Conservation (phyloP, 1,140 invertebrate species). For the Drosophila suzukii region DNA sequence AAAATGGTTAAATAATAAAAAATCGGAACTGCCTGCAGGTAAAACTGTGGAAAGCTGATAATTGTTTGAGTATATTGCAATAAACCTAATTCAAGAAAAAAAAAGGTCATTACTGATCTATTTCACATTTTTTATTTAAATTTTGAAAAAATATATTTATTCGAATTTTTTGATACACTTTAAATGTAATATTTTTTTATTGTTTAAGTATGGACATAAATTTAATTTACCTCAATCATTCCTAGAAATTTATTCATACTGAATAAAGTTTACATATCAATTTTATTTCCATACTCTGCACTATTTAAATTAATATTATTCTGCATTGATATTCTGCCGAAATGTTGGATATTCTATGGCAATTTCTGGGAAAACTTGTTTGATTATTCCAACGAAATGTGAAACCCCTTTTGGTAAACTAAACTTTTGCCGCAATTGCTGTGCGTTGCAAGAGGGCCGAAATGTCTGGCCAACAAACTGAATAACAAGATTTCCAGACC, state of each 20-base stretch:
- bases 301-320: too few relatives aligned
- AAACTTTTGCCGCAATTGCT: conserved; percentile 19
- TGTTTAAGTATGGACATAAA: too few relatives aligned
- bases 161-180: too few relatives aligned
- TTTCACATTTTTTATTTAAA: neutral
- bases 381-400: conserved; percentile 30
- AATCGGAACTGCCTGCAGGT: conserved; percentile 8
- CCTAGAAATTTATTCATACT: too few relatives aligned
- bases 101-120: neutral
- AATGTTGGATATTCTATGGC: neutral
- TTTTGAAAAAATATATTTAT: too few relatives aligned
- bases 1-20: neutral
- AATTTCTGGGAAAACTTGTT: neutral
- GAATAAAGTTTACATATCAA: too few relatives aligned
- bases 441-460: neutral
- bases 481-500: conserved; percentile 33
- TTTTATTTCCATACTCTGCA: too few relatives aligned
- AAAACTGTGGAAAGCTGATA: neutral
- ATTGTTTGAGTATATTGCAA: neutral
- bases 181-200: too few relatives aligned
- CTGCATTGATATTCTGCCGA: neutral
- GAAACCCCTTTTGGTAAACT: conserved; percentile 19
- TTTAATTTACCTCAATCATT: too few relatives aligned
- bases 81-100: neutral
- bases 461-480: neutral